Percentiles rank a stretch among this genome's conserved stretches.
phyloP scores from a whole-genome alignment of 2,113 vertebrate species.

The Anolis sagrei region DNA sequence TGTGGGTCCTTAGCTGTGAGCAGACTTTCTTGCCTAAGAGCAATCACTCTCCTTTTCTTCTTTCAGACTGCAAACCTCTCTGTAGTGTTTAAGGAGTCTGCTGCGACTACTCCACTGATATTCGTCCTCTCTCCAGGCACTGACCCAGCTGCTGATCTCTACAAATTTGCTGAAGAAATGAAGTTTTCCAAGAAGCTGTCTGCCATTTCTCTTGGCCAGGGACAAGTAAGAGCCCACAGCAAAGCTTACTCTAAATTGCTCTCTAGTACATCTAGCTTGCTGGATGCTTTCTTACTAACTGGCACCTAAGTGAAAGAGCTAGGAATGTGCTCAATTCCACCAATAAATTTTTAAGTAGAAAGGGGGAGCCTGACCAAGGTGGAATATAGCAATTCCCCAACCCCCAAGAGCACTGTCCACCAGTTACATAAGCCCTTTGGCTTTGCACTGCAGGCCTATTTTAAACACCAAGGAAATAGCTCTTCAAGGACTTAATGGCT shows the following conservation, averaged over 20 bases:
- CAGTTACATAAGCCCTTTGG: neutral
- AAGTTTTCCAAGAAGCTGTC: slow-evolving; percentile 89
- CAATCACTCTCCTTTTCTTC: neutral
- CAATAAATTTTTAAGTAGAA: neutral
- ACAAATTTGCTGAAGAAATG: slow-evolving; percentile 93
- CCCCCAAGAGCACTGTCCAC: neutral
- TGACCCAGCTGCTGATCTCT: slow-evolving; percentile 88
- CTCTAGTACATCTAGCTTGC: neutral
- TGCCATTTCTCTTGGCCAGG: slow-evolving; percentile 91
- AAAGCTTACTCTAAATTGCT: neutral
- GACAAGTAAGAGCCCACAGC: slow-evolving; percentile 80
- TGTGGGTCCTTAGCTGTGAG: neutral
- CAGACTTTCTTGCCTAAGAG: rapidly evolving
- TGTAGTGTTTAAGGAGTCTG: slow-evolving; percentile 84
- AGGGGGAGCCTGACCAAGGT: neutral
- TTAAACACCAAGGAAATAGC: no score
- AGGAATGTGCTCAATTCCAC: no score
- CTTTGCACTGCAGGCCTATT: no score
- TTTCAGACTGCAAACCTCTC: slow-evolving; percentile 86
- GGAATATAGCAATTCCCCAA: neutral
- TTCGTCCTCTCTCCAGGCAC: slow-evolving; percentile 90
- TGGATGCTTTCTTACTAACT: neutral
- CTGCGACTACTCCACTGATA: slow-evolving; percentile 82
- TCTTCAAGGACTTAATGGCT: no score
- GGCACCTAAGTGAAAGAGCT: neutral